Percentiles rank a stretch among this genome's conserved stretches.
Conservation (phyloP, 2,797 vertebrate genomes). For the Sebastes ruberrimus region DNA sequence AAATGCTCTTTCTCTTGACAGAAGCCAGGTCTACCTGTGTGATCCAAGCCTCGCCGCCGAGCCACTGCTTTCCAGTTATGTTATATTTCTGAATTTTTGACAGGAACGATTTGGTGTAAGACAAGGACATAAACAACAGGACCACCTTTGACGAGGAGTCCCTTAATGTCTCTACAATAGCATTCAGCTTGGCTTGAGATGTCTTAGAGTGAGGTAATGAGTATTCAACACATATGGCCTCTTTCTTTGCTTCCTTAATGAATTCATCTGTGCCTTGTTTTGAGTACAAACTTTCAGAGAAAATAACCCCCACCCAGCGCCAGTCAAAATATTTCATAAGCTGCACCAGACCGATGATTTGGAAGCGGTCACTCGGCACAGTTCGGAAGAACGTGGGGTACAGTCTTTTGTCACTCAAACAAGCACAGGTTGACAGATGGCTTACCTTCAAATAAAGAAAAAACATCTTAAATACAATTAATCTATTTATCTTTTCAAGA, state of each 20-base stretch:
- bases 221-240: constrained; percentile 72
- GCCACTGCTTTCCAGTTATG: constrained; percentile 71
- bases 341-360: constrained; percentile 59
- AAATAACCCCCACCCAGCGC: constrained; percentile 73
- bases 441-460: constrained; percentile 58
- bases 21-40: constrained; percentile 60
- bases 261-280: constrained; percentile 45
- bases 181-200: rapidly evolving
- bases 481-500: not conserved
- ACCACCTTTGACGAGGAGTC: constrained; percentile 64
- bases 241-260: constrained; percentile 38
- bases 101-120: constrained; percentile 37
- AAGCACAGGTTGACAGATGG: constrained; percentile 63
- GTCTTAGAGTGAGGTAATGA: not conserved
- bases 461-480: not conserved
- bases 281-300: constrained; percentile 25
- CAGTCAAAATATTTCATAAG: constrained; percentile 76
- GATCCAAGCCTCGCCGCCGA: constrained; percentile 70
- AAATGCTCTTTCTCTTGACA: constrained; percentile 39
- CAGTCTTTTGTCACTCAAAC: constrained; percentile 62
- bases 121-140: constrained; percentile 66
- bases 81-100: constrained; percentile 45
- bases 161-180: constrained; percentile 39
- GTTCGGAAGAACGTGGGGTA: constrained; percentile 74
- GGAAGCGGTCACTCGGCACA: constrained; percentile 71